Base-by-base conservation (phyloP, 2,888 invertebrate species). In the Eilema sororculum region DNA sequence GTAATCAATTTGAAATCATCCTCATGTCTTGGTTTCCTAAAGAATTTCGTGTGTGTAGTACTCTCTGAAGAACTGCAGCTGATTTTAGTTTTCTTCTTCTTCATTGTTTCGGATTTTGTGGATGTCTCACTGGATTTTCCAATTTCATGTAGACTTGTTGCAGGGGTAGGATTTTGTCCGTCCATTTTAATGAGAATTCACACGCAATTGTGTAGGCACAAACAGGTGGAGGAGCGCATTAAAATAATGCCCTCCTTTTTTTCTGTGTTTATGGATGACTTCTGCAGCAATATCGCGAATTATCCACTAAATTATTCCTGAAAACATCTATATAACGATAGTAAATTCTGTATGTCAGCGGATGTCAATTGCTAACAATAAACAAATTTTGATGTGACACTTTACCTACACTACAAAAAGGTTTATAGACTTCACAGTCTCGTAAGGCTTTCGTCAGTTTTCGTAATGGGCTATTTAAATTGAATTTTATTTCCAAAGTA, bases 11-110 rank as follows among this genome's bases (percentile, higher is more conserved):
- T 73, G 58, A 84, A 88, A 0, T 74, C 70, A 0, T 79, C 79
- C 1, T 84, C 77, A 68, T 82, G 77, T 65, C 76, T 81, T 3
- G 81, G 72, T 65, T 81, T 84, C 67, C 79, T 87, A 56, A 82
- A 90, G 69, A 87, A 93, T 37, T 92, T 87, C 0, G 95, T 92
- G 33, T 91, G 89, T 0, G 89, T 86, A 30, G 83, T 84, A 66
- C 84, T 86, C 16, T 67, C 67, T 0, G 90, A 84, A 0, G 79
- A 68, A 2, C 79, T 69, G 67, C 87, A 87, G 61, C 10, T 86
- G 78, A 6, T 77, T 84, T 66, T 74, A 0, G 78, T 76, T 65
- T 85, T 76, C 65, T 85, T 87, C 4, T 72, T 59, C 5, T 72
- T 60, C 1, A 25, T 22, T 4, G 66, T 61, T 5, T 71, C 62